Evolutionary conservation across 2,888 invertebrate species (phyloP).

Genomic region (Epistrophella euchroma): DNA sequence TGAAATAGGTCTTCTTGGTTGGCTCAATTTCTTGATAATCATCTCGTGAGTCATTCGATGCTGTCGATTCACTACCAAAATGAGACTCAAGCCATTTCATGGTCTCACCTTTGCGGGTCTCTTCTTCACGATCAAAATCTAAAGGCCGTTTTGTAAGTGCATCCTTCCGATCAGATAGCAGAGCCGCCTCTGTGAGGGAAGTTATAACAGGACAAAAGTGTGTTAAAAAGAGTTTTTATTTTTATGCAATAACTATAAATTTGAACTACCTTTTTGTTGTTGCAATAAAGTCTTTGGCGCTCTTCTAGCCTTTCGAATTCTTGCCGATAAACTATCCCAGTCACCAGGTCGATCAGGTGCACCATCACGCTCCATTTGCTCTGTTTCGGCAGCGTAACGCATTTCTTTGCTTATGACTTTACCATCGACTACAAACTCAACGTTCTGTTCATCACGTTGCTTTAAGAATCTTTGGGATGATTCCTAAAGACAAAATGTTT

Average conservation of each 20-base stretch:
- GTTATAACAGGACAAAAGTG: conserved; percentile 48
- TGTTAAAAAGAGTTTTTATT: conserved; percentile 8
- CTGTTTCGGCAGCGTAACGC: conserved; percentile 92
- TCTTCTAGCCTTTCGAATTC: conserved; percentile 88
- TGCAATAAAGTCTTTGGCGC: conserved; percentile 84
- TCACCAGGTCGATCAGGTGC: conserved; percentile 88
- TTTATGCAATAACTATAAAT: not conserved
- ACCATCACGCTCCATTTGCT: conserved; percentile 90
- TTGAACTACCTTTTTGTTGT: conserved; percentile 84
- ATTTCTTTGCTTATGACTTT: conserved; percentile 92
- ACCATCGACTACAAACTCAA: conserved; percentile 93
- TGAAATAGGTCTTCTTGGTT: conserved; percentile 90
- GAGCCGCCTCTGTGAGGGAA: conserved; percentile 80
- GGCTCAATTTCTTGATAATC: conserved; percentile 85
- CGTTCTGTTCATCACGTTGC: conserved; percentile 91
- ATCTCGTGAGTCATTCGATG: conserved; percentile 86
- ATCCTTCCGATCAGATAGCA: conserved; percentile 89
- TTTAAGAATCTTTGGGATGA: conserved; percentile 88
- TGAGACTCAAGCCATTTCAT: conserved; percentile 96
- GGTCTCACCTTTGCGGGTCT: conserved; percentile 94
- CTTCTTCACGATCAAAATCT: conserved; percentile 94
- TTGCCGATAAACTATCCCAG: conserved; percentile 92
- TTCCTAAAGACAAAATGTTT: conserved; percentile 79
- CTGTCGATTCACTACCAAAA: conserved; percentile 93
- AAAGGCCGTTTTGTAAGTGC: conserved; percentile 91